Evolutionary conservation across 2,888 invertebrate species (phyloP).

Genomic region (Venusia cambrica): DNA sequence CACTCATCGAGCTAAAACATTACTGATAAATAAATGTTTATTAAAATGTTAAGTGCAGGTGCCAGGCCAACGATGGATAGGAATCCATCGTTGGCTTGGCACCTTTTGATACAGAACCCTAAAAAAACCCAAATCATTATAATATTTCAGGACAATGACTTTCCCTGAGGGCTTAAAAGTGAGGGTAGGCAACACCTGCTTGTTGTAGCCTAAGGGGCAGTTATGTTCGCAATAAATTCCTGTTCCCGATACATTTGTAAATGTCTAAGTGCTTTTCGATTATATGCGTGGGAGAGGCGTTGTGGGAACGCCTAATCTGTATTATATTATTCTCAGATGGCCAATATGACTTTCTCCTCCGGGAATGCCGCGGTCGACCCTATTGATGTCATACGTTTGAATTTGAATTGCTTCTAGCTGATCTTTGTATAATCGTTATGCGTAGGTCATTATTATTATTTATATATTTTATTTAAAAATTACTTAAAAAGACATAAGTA

Average conservation of each 20-base stretch:
- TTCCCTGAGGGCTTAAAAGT: slow-evolving; percentile 30
- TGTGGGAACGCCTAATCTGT: slow-evolving; percentile 15
- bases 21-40: too few species aligned
- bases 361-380: slow-evolving; percentile 8
- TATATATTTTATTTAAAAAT: too few species aligned
- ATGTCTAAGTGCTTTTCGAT: slow-evolving; percentile 43
- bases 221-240: slow-evolving; percentile 54
- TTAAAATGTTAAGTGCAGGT: too few species aligned
- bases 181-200: slow-evolving; percentile 28
- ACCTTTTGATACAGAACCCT: too few species aligned
- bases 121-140: slow-evolving; percentile 41
- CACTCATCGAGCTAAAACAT: too few species aligned
- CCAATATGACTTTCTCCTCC: slow-evolving; percentile 5
- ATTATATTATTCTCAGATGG: slow-evolving; percentile 13
- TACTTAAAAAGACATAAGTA: too few species aligned
- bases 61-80: too few species aligned
- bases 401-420: too few species aligned
- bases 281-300: slow-evolving; percentile 33
- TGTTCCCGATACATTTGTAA: slow-evolving; percentile 40
- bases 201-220: slow-evolving; percentile 16
- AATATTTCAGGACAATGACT: slow-evolving; percentile 46
- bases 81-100: too few species aligned
- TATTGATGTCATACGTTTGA: too few species aligned
- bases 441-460: too few species aligned
- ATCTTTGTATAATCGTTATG: too few species aligned